A percentile compares a stretch with the other conserved stretches of the same genome.
Conservation (phyloP, 1,140 invertebrate genomes). For the Harlomillsia oculata region DNA sequence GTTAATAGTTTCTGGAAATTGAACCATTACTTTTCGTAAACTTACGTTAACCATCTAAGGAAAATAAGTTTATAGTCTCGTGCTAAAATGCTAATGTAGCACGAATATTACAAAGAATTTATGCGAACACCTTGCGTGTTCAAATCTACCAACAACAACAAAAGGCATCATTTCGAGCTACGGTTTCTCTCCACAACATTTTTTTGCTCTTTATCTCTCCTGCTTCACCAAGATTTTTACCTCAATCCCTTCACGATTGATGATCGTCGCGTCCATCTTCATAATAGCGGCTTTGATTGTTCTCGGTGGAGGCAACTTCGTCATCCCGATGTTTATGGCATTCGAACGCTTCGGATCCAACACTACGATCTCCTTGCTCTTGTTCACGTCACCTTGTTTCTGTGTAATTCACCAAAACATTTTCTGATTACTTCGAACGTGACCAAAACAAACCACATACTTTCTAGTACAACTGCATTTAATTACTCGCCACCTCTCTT, state of each 20-base stretch:
- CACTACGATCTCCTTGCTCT: slow-evolving; percentile 91
- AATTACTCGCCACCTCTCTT: no score
- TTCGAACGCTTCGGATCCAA: slow-evolving; percentile 96
- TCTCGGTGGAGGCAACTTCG: slow-evolving; percentile 89
- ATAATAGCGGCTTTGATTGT: slow-evolving; percentile 97
- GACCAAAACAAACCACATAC: no score
- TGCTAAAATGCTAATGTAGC: background rate
- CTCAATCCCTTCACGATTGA: slow-evolving; percentile 96
- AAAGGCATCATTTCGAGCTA: no score
- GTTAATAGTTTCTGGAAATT: slow-evolving; percentile 74
- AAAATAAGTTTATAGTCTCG: background rate
- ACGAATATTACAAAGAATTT: no score
- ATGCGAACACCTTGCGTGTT: no score
- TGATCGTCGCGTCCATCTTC: slow-evolving; percentile 98
- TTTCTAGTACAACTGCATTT: no score
- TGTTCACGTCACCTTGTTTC: slow-evolving; percentile 67
- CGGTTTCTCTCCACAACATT: no score
- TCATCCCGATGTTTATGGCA: slow-evolving; percentile 99
- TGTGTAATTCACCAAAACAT: slow-evolving; percentile 4
- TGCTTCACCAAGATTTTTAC: slow-evolving; percentile 44
- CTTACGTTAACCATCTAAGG: background rate
- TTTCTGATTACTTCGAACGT: background rate
- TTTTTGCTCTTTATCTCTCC: no score
- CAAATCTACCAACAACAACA: no score
- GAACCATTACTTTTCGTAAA: slow-evolving; percentile 3